A percentile compares a stretch with the other conserved stretches of the same genome.
Evolutionary conservation across 2,113 vertebrate species (phyloP).

Genomic region (Chaetops frenatus): DNA sequence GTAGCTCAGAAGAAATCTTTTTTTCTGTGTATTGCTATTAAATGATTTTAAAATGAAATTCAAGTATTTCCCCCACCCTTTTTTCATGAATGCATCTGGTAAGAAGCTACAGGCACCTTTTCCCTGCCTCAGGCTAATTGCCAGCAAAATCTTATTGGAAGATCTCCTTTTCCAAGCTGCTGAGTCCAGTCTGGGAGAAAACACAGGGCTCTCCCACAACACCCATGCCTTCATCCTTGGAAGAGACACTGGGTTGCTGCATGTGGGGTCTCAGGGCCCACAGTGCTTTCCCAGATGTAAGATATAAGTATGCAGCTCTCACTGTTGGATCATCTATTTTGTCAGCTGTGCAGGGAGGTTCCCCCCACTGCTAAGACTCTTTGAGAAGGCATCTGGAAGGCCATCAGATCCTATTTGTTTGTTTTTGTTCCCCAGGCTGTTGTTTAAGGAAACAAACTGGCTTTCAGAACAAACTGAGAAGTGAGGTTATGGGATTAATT

Average conservation of each 20-base stretch:
- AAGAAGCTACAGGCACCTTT: not conserved
- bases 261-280: not conserved
- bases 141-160: not conserved
- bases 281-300: not conserved
- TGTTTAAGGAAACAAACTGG: not conserved
- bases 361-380: not conserved
- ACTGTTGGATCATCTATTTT: not conserved
- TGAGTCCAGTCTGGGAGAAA: not conserved
- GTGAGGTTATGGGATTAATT: not conserved
- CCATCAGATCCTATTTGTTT: not conserved
- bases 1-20: not conserved
- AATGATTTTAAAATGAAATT: not conserved
- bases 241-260: not conserved
- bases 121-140: not conserved
- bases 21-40: not conserved
- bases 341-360: not conserved
- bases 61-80: accelerated
- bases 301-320: not conserved
- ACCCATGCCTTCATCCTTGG: not conserved
- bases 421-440: not conserved
- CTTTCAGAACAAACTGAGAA: not conserved
- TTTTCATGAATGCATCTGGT: not conserved
- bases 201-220: not conserved
- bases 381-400: not conserved
- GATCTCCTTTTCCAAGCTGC: not conserved